Percentiles rank a stretch among this genome's conserved stretches.
These are phyloP conservation scores for Phrixothrix hirtus DNA, from an alignment of 2,888 invertebrate genomes.

Conservation along the genomic window DNA sequence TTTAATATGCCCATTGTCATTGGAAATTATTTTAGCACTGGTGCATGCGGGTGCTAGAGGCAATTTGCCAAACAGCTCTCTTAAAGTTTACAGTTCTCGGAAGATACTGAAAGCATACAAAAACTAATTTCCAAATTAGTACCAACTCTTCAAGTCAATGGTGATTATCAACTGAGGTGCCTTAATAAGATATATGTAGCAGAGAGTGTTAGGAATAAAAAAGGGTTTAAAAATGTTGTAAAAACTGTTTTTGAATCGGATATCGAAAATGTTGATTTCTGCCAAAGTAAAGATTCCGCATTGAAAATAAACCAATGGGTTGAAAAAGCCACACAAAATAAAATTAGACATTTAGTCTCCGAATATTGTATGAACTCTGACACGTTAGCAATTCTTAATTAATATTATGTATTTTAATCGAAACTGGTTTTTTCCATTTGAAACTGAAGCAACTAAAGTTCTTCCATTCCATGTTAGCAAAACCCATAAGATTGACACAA, in stretches of 20 bases:
- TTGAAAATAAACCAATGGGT: conserved; percentile 50
- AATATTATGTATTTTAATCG: conserved; percentile 51
- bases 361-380: conserved; percentile 34
- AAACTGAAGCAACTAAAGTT: background rate
- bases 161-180: background rate
- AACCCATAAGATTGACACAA: conserved; percentile 36
- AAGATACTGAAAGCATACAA: background rate
- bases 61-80: conserved; percentile 39
- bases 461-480: conserved; percentile 23
- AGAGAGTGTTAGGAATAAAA: conserved; percentile 58
- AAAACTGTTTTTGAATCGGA: conserved; percentile 64
- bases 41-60: conserved; percentile 46
- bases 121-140: conserved; percentile 6
- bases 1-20: conserved; percentile 47
- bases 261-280: conserved; percentile 55
- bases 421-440: conserved; percentile 37
- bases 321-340: conserved; percentile 46
- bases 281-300: conserved; percentile 34
- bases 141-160: background rate
- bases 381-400: conserved; percentile 45
- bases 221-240: conserved; percentile 62
- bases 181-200: conserved; percentile 63
- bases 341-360: conserved; percentile 45
- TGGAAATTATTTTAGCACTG: conserved; percentile 46
- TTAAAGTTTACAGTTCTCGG: conserved; percentile 30